These are phyloP conservation scores for Nymphicus hollandicus DNA, from an alignment of 2,113 vertebrate genomes.

Conservation along the genomic window DNA sequence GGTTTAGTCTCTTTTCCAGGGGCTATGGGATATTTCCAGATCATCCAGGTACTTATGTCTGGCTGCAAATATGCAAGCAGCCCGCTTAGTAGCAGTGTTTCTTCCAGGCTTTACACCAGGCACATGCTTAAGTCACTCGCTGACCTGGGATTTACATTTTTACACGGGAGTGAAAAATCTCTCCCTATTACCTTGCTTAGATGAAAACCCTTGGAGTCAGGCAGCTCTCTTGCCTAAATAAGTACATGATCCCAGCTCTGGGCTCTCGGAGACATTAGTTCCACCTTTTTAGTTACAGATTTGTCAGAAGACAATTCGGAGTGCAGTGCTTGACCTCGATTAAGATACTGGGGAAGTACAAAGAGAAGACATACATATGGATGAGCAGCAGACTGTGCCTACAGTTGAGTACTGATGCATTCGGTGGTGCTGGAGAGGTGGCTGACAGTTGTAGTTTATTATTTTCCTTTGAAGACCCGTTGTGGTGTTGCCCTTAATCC, in stretches of 20 bases:
- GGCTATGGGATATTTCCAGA: background rate
- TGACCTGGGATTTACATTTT: conserved; percentile 6
- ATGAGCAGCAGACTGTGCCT: background rate
- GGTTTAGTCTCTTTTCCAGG: background rate
- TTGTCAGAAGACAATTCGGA: background rate
- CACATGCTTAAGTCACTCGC: background rate
- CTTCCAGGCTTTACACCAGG: background rate
- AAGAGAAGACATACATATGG: background rate
- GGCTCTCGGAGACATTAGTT: conserved; percentile 14
- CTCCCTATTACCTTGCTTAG: conserved; percentile 4
- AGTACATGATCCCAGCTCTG: background rate
- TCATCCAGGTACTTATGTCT: conserved; percentile 4
- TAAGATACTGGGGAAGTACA: background rate
- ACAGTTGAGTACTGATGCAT: rapidly evolving
- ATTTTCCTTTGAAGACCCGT: rapidly evolving
- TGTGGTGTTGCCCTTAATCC: rapidly evolving
- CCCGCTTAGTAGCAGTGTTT: background rate
- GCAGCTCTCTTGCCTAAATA: conserved; percentile 12
- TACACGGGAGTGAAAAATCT: background rate
- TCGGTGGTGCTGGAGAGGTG: background rate
- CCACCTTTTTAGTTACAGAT: conserved; percentile 39
- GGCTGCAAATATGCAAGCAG: background rate
- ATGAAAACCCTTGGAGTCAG: background rate
- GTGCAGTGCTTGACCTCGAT: background rate
- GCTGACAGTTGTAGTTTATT: background rate